Conservation (phyloP, 2,888 invertebrate species). For the Creontiades dilutus region DNA sequence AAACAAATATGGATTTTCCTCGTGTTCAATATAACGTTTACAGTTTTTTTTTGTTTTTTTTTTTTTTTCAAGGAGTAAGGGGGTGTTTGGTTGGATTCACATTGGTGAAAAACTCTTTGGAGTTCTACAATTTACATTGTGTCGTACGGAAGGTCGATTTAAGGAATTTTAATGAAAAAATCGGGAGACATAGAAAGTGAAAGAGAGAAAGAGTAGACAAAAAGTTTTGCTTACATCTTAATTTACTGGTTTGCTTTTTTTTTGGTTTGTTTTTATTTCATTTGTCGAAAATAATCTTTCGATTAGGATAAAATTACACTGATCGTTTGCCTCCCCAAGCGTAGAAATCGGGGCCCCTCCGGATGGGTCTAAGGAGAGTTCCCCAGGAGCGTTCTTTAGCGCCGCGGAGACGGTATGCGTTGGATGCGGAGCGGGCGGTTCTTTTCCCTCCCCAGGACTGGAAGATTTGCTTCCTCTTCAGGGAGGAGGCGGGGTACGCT, state of each 20-base stretch:
- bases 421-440: conserved; percentile 72
- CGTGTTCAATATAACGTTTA: too few species aligned
- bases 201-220: conserved; percentile 6
- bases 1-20: too few species aligned
- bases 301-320: conserved; percentile 52
- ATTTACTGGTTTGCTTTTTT: conserved; percentile 11
- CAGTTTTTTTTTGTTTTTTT: too few species aligned
- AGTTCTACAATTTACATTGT: neutral
- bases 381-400: conserved; percentile 71
- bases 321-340: conserved; percentile 78
- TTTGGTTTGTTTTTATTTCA: neutral
- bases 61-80: too few species aligned
- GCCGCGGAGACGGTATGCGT: conserved; percentile 30
- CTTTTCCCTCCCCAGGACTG: conserved; percentile 77
- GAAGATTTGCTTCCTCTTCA: conserved; percentile 76
- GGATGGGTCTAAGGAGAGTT: conserved; percentile 71
- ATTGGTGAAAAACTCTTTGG: too few species aligned
- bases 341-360: conserved; percentile 76
- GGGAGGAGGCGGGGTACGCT: conserved; percentile 67
- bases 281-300: neutral
- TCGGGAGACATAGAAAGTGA: neutral
- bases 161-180: neutral
- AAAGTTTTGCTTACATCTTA: conserved; percentile 11
- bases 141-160: neutral
- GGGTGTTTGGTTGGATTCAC: too few species aligned